Base-by-base conservation (phyloP, 2,113 vertebrate species). In the Chascanopsetta lugubris region DNA sequence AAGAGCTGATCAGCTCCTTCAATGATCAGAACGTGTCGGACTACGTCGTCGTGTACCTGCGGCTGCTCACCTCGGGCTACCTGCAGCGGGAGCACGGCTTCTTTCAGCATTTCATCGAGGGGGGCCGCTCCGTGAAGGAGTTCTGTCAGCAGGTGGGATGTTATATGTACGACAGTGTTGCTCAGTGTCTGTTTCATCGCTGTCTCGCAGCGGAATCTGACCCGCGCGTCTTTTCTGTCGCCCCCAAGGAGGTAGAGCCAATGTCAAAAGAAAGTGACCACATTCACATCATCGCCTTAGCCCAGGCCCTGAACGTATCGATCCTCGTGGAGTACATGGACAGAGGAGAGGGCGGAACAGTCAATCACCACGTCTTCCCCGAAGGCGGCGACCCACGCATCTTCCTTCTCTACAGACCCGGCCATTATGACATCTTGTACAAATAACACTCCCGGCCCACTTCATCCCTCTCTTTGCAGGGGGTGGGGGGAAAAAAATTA, bases 251-350 rank as follows among this genome's bases (percentile, higher is more conserved):
- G 56, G 94, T 95, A 60, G 94, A 94, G 58, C 93, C 93, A 45
- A 97, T 96, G 96, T 95, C 95, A 60, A 96, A 96, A 90, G 96
- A 97, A 88, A 97, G 96, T 3, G 96, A 97, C 89, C 96, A 98
- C 87, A 98, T 98, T 90, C 96, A 98, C 92, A 95, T 97, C 93
- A 97, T 98, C 68, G 95, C 96, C 6, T 91, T 98, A 84, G 95
- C 96, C 13, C 94, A 97, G 91, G 96, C 95, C 34, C 91, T 98
- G 66, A 86, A 93, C 34, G 93, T 96, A 69, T 92, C 95, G 82
- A 94, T 97, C 85, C 92, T 94, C 84, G 96, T 97, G 90, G 96
- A 98, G 77, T 97, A 98, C 89, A 97, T 98, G 96, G 96, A 98
- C 87, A 91, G 95, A 51, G 95, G 96, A 0, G 95, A 96, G 80